phyloP scores from a whole-genome alignment of 2,888 invertebrate species.

The Drosophila mettleri region DNA sequence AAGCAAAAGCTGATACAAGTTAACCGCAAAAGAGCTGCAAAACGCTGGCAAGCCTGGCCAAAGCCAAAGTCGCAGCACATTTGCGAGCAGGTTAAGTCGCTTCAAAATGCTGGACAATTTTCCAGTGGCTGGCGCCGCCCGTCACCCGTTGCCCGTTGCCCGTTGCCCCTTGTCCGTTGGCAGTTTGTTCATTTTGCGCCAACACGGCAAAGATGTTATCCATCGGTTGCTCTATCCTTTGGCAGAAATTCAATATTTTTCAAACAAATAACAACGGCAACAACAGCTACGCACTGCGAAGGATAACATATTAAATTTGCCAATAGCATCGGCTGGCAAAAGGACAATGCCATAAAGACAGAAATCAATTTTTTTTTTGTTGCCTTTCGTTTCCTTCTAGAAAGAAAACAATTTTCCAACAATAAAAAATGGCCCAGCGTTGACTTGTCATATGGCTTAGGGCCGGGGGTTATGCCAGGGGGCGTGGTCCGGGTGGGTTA shows the following conservation, averaged over 20 bases:
- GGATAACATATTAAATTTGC: constrained; percentile 78
- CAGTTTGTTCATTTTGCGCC: constrained; percentile 70
- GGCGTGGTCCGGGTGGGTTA: background rate
- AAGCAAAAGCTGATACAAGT: constrained; percentile 64
- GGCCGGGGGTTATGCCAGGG: constrained; percentile 4
- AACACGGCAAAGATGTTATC: constrained; percentile 74
- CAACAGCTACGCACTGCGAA: constrained; percentile 51
- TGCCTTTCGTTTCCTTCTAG: constrained; percentile 22
- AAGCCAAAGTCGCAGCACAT: constrained; percentile 33
- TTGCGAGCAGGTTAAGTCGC: constrained; percentile 19
- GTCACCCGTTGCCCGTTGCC: no score
- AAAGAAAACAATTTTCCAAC: constrained; percentile 74
- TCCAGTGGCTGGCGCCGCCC: constrained; percentile 46
- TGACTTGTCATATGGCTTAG: constrained; percentile 20
- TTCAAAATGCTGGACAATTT: constrained; percentile 56
- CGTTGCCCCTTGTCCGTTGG: no score
- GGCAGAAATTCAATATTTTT: constrained; percentile 75
- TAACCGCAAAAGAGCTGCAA: constrained; percentile 61
- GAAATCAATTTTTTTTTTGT: constrained; percentile 70
- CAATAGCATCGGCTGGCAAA: constrained; percentile 65
- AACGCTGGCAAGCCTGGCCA: constrained; percentile 9
- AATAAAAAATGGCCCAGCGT: constrained; percentile 72
- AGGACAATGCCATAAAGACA: constrained; percentile 73
- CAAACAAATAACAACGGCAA: constrained; percentile 61
- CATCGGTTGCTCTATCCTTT: constrained; percentile 55